These are phyloP conservation scores for Tetramorium parvispinum DNA, from an alignment of 1,140 invertebrate species.

Conservation along the genomic window DNA sequence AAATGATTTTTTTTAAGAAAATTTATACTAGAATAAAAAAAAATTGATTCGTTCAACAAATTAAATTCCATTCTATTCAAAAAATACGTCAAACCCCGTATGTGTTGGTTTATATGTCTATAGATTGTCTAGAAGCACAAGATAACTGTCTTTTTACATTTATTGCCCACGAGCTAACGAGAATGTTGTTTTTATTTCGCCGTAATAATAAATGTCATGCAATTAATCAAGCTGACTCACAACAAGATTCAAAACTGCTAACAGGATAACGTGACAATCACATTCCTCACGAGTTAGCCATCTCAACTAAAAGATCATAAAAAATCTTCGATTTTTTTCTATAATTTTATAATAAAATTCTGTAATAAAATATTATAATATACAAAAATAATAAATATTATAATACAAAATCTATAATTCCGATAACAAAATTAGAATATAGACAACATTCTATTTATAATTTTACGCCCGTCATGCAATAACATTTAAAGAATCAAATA, in stretches of 20 bases:
- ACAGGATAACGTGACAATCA: conserved; percentile 18
- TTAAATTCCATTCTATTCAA: background rate
- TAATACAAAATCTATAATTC: background rate
- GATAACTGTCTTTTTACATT: conserved; percentile 27
- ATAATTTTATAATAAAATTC: background rate
- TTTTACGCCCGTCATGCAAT: background rate
- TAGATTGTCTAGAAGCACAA: background rate
- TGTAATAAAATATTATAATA: background rate
- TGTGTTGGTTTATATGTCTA: background rate
- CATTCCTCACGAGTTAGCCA: background rate
- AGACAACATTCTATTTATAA: background rate
- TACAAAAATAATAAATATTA: background rate
- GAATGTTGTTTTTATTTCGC: conserved; percentile 29
- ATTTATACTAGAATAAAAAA: background rate
- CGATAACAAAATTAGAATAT: background rate
- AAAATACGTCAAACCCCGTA: background rate
- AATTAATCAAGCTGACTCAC: conserved; percentile 33
- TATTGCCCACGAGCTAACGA: conserved; percentile 28
- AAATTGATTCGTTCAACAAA: background rate
- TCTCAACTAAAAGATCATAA: background rate
- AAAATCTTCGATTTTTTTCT: background rate
- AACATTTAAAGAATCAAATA: background rate
- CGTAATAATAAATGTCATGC: conserved; percentile 36
- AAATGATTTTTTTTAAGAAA: background rate
- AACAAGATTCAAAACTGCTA: conserved; percentile 21